Conservation (phyloP, 2,797 vertebrate species). For the Coranthus polyacanthus region DNA sequence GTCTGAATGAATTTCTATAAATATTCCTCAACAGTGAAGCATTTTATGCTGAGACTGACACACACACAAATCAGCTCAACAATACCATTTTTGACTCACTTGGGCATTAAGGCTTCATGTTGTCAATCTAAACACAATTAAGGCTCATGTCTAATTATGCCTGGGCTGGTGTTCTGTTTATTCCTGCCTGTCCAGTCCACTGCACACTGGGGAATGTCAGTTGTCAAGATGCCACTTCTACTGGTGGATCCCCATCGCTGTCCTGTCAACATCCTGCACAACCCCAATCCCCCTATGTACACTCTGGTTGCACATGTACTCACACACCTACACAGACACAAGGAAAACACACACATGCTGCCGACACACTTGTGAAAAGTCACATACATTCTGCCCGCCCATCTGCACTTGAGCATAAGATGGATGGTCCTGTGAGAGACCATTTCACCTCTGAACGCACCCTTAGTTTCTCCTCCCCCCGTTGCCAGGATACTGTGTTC, state of each 20-base stretch:
- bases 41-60: not conserved
- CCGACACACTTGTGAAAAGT: constrained; percentile 14
- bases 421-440: constrained; percentile 47
- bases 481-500: constrained; percentile 40
- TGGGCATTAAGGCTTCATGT: constrained; percentile 6
- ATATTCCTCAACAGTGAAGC: not conserved
- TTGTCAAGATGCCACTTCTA: constrained; percentile 44
- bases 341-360: constrained; percentile 21
- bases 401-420: constrained; percentile 45
- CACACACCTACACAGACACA: constrained; percentile 33
- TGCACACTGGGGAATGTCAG: constrained; percentile 50
- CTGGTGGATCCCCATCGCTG: constrained; percentile 15
- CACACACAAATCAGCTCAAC: not conserved
- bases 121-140: constrained; percentile 50
- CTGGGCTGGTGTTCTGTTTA: constrained; percentile 40
- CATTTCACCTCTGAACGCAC: constrained; percentile 42
- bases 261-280: constrained; percentile 36
- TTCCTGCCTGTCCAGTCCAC: constrained; percentile 23
- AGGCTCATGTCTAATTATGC: constrained; percentile 44
- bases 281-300: constrained; percentile 4
- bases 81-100: constrained; percentile 14
- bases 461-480: constrained; percentile 4
- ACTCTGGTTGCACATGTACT: constrained; percentile 1
- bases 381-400: constrained; percentile 4
- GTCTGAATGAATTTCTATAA: not conserved